Base-by-base conservation (phyloP, 2,113 vertebrate species). In the Acanthisitta chloris region DNA sequence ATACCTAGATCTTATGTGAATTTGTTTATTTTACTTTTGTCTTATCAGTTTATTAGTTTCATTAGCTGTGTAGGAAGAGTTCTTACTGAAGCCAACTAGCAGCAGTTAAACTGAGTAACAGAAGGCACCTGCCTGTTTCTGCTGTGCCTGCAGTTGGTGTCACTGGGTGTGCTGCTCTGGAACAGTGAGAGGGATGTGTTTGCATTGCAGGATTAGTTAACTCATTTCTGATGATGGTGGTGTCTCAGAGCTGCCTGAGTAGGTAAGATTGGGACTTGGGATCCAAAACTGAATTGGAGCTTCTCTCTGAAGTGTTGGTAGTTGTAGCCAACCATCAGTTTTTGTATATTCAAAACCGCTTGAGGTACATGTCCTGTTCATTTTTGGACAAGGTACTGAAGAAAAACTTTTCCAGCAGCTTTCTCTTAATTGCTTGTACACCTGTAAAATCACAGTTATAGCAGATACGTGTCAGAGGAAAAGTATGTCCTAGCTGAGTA, bases 111-210 rank as follows among this genome's bases (percentile, higher is more conserved):
- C 29, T 4, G 31, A 43, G 15, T 23, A 15, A 3, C 2, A 2
- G 0, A 0, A 10, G 0, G 10, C 4, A 15, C 45, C 57, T 19
- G 64, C 52, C 3, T 1, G 0, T 15, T 58, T 69, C 65, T 79
- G 71, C 82, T 17, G 31, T 4, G 3, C 14, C 55, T 0, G 2
- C 55, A 31, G 2, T 48, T 1, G 1, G 8, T 5, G 55, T 46
- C 16, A 2, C 62, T 92, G 24, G 17, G 5, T 19, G 57, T 28
- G 51, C 62, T 72, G 59, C 51, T 70, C 74, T 91, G 59, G 21
- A 65, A 25, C 34, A 51, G 31, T 19, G 21, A 13, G 21, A 61
- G 48, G 77, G 46, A 2, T 23, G 24, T 73, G 58, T 38, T 86
- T 81, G 88, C 74, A 90, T 69, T 38, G 21, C 62, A 8, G 51